phyloP scores from a whole-genome alignment of 2,888 invertebrate genomes.

The Mythimna impura region DNA sequence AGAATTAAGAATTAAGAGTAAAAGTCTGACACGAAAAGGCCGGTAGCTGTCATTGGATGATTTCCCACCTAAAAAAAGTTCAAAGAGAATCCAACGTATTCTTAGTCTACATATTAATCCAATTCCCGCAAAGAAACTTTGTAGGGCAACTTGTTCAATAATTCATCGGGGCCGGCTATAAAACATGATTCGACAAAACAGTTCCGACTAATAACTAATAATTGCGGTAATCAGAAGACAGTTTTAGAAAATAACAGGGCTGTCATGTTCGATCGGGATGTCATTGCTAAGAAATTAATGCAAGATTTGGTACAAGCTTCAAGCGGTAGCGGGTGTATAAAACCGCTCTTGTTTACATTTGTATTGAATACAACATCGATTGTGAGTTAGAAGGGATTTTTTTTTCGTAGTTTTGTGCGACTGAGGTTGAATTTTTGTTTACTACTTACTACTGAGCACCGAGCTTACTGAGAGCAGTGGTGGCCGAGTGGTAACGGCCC shows the following conservation, averaged over 20 bases:
- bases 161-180: constrained; percentile 28
- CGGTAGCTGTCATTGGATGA: no score
- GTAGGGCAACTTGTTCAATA: constrained; percentile 43
- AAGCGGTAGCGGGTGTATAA: not conserved
- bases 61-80: not conserved
- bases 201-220: constrained; percentile 53
- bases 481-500: no score
- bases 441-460: no score
- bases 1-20: no score
- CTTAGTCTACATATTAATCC: not conserved
- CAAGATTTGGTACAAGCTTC: constrained; percentile 4
- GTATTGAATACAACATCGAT: not conserved
- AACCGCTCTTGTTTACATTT: not conserved
- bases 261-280: constrained; percentile 36
- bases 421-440: no score
- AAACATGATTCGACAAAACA: constrained; percentile 26
- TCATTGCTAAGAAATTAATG: constrained; percentile 58
- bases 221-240: constrained; percentile 49
- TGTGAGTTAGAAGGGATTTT: no score
- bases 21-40: no score
- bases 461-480: no score
- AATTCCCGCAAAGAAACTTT: constrained; percentile 30
- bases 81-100: constrained; percentile 4
- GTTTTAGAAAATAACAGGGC: constrained; percentile 57
- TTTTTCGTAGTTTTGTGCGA: no score